Conservation (phyloP, 2,113 vertebrate genomes). For the Prietella phreatophila region DNA sequence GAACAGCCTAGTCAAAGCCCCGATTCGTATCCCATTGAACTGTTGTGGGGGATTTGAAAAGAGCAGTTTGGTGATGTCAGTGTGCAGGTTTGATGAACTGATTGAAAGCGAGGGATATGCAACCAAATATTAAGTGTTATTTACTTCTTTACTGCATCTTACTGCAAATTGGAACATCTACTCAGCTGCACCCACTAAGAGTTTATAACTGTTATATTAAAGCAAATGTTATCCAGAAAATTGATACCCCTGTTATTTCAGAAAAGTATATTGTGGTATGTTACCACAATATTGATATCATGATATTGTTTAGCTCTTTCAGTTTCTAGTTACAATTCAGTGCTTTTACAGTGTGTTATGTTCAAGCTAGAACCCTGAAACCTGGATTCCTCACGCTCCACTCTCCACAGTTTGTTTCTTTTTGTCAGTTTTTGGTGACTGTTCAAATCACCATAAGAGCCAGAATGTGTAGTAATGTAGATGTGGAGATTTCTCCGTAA, state of each 20-base stretch:
- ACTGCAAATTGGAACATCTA: not conserved
- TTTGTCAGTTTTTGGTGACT: not conserved
- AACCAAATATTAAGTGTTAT: too few species aligned
- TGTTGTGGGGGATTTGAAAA: too few species aligned
- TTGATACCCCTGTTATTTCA: not conserved
- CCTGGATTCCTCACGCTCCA: conserved; percentile 1
- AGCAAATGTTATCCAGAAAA: not conserved
- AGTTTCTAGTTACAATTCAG: not conserved
- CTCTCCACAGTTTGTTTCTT: conserved; percentile 1
- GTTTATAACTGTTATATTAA: not conserved
- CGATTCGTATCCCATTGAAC: too few species aligned
- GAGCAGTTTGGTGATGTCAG: too few species aligned
- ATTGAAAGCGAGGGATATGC: too few species aligned
- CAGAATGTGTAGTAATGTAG: conserved; percentile 17
- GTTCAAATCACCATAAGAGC: conserved; percentile 1
- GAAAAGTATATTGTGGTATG: not conserved
- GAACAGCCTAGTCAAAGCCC: too few species aligned
- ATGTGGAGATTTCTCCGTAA: conserved; percentile 14
- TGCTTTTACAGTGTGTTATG: not conserved
- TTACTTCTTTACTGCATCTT: not conserved
- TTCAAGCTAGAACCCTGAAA: not conserved
- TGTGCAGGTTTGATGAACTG: too few species aligned
- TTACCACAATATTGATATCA: not conserved
- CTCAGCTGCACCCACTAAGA: not conserved
- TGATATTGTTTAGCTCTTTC: not conserved